A percentile compares a stretch with the other conserved stretches of the same genome.
These are phyloP conservation scores for Fragum whitleyi DNA, from an alignment of 2,888 invertebrate species.

Conservation along the genomic window DNA sequence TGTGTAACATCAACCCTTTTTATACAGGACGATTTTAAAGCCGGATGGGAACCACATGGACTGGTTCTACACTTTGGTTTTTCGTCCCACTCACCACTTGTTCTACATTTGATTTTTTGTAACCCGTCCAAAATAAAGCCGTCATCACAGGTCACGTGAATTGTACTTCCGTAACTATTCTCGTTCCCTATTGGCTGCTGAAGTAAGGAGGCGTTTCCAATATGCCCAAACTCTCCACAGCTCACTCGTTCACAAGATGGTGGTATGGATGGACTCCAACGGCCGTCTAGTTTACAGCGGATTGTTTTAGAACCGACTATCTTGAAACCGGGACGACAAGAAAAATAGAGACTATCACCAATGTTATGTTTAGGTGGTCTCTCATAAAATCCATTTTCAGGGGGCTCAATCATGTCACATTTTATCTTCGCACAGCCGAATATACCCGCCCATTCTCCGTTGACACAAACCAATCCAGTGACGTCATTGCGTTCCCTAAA, in stretches of 20 bases:
- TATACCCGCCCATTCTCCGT: slow-evolving; percentile 4
- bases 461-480: slow-evolving; percentile 14
- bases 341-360: slow-evolving; percentile 12
- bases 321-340: slow-evolving; percentile 33
- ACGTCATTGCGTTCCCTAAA: slow-evolving; percentile 3
- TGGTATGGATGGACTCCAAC: slow-evolving; percentile 18
- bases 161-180: slow-evolving; percentile 39
- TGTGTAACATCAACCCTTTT: too few species aligned
- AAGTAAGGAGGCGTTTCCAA: slow-evolving; percentile 16
- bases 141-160: slow-evolving; percentile 32
- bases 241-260: slow-evolving; percentile 34
- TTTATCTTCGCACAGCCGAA: slow-evolving; percentile 5
- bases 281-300: slow-evolving; percentile 32
- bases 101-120: slow-evolving; percentile 19
- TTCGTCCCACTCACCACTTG: slow-evolving; percentile 35
- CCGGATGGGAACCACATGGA: slow-evolving; percentile 31
- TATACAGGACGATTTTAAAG: slow-evolving; percentile 40
- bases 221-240: slow-evolving; percentile 41
- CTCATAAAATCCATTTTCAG: slow-evolving; percentile 23
- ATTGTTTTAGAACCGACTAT: background rate
- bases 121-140: slow-evolving; percentile 33
- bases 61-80: slow-evolving; percentile 32
- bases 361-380: background rate
- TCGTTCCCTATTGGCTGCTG: background rate
- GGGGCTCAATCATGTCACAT: slow-evolving; percentile 23